Evolutionary conservation across 2,888 invertebrate species (phyloP).

Genomic region (Tachystola acroxantha): DNA sequence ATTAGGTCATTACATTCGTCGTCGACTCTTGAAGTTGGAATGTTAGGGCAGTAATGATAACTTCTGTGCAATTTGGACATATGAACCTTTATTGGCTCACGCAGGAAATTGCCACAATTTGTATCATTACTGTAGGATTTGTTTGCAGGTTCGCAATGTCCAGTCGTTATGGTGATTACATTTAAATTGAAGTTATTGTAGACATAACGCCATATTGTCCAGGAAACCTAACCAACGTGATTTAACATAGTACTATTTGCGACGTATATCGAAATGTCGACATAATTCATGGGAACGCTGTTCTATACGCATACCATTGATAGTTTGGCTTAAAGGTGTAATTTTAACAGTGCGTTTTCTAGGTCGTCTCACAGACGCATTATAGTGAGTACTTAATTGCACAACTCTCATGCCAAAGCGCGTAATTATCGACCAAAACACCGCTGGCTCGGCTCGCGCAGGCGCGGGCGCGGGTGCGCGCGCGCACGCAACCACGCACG

Average conservation of each 20-base stretch:
- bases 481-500: slow-evolving; percentile 51
- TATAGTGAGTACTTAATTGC: slow-evolving; percentile 38
- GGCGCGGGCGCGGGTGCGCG: slow-evolving; percentile 29
- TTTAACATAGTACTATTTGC: no score
- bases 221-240: no score
- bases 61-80: slow-evolving; percentile 40
- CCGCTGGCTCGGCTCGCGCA: slow-evolving; percentile 23
- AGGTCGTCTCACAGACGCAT: slow-evolving; percentile 34
- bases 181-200: slow-evolving; percentile 55
- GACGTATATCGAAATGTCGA: background rate
- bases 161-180: slow-evolving; percentile 50
- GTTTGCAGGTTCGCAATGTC: slow-evolving; percentile 39
- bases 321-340: slow-evolving; percentile 1
- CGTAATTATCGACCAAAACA: slow-evolving; percentile 53
- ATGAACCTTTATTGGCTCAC: slow-evolving; percentile 34
- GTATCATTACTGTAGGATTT: slow-evolving; percentile 51
- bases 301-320: background rate
- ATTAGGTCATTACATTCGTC: no score
- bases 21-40: slow-evolving; percentile 3
- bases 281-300: background rate
- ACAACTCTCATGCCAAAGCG: slow-evolving; percentile 47
- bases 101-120: slow-evolving; percentile 54
- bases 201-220: slow-evolving; percentile 22
- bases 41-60: slow-evolving; percentile 30
- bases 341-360: slow-evolving; percentile 31